phyloP scores from a whole-genome alignment of 2,113 vertebrate genomes.

The Tylochromis polylepis region DNA sequence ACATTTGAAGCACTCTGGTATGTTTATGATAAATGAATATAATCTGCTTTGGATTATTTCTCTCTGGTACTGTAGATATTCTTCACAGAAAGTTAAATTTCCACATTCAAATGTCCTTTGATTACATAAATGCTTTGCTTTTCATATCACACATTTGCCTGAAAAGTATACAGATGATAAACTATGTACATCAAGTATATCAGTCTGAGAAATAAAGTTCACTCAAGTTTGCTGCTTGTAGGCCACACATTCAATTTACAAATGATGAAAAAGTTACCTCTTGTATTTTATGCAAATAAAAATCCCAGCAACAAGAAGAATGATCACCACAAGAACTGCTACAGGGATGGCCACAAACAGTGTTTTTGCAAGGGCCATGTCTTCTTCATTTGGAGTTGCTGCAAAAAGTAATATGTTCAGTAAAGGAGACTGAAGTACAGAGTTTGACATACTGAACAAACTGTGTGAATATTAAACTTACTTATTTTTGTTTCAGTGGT shows the following conservation, averaged over 20 bases:
- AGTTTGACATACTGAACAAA: neutral
- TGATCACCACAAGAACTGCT: neutral
- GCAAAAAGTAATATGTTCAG: neutral
- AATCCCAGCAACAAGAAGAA: neutral
- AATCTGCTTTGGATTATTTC: neutral
- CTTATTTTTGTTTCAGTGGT: fast-evolving
- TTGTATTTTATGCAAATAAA: neutral
- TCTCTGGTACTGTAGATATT: neutral
- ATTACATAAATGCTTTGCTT: neutral
- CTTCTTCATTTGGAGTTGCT: neutral
- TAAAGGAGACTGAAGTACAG: neutral
- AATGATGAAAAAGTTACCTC: conserved; percentile 17
- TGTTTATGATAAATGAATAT: neutral
- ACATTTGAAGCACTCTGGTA: neutral
- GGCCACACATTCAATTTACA: neutral
- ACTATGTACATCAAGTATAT: neutral
- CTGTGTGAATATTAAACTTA: neutral
- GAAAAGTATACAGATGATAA: neutral
- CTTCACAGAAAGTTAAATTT: neutral
- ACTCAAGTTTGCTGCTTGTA: neutral
- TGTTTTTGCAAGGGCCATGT: neutral
- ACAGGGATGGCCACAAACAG: neutral
- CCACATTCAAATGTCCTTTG: neutral
- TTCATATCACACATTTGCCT: neutral
- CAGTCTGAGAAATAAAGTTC: neutral